phyloP scores from a whole-genome alignment of 2,888 invertebrate species.

The Sinopyrophorus schimmeli region DNA sequence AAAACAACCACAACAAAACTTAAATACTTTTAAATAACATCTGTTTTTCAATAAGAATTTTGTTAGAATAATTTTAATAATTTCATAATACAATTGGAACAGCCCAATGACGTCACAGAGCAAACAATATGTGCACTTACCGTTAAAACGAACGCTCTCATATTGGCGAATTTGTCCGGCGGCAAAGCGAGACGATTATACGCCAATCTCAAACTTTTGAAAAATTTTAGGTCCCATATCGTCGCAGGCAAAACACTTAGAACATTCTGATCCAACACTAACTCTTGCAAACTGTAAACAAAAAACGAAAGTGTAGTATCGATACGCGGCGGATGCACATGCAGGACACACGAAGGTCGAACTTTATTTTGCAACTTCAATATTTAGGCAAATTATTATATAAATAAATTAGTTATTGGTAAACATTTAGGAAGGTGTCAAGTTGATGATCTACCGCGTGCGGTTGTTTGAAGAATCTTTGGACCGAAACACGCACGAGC shows the following conservation, averaged over 20 bases:
- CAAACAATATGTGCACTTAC: slow-evolving; percentile 49
- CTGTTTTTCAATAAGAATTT: no score
- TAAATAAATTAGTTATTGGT: slow-evolving; percentile 9
- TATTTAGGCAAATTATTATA: slow-evolving; percentile 1
- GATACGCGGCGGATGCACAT: slow-evolving; percentile 51
- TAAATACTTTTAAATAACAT: not conserved
- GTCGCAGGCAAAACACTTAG: slow-evolving; percentile 65
- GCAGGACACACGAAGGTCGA: slow-evolving; percentile 51
- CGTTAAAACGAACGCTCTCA: slow-evolving; percentile 61
- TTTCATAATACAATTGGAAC: slow-evolving; percentile 10
- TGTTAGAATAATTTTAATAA: no score
- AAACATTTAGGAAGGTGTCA: slow-evolving; percentile 22
- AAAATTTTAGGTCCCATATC: slow-evolving; percentile 62
- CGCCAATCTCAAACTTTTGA: slow-evolving; percentile 64
- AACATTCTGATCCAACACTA: slow-evolving; percentile 73
- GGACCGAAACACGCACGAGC: slow-evolving; percentile 44
- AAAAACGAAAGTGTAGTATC: slow-evolving; percentile 41
- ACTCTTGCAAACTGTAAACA: slow-evolving; percentile 68
- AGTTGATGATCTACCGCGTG: slow-evolving; percentile 20
- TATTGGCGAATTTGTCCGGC: slow-evolving; percentile 58
- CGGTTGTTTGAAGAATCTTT: slow-evolving; percentile 25
- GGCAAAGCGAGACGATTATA: slow-evolving; percentile 59
- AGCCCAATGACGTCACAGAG: slow-evolving; percentile 5
- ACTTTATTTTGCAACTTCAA: slow-evolving; percentile 29
- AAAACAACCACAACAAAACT: not conserved